phyloP scores from a whole-genome alignment of 2,797 vertebrate species.

The Silurus aristotelis region DNA sequence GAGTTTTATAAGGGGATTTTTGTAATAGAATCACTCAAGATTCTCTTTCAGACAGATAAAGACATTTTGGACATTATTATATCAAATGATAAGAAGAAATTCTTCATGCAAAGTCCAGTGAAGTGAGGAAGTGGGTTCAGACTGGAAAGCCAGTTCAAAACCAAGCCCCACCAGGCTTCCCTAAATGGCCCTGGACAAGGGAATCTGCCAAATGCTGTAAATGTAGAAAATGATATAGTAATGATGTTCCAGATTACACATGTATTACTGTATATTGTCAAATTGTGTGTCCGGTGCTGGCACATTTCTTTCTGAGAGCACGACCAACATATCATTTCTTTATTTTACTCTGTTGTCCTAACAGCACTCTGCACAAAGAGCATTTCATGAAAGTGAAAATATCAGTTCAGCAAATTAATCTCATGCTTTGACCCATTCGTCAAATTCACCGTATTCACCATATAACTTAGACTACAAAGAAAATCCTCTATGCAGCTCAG shows the following conservation, averaged over 20 bases:
- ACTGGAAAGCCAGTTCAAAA: too few relatives aligned
- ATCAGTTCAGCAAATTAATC: not conserved
- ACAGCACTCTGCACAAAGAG: constrained; percentile 4
- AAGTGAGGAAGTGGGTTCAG: not conserved
- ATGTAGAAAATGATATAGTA: too few relatives aligned
- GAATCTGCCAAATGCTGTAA: too few relatives aligned
- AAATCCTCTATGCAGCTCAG: too few relatives aligned
- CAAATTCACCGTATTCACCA: not conserved
- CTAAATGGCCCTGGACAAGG: too few relatives aligned
- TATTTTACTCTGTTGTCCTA: not conserved
- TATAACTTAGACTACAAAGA: too few relatives aligned
- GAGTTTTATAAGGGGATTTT: constrained; percentile 4
- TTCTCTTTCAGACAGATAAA: not conserved
- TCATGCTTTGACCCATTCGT: not conserved
- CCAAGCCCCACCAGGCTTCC: too few relatives aligned
- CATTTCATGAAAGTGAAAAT: not conserved
- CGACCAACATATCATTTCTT: not conserved
- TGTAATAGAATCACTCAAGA: not conserved
- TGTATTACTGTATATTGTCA: not conserved
- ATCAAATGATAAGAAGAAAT: not conserved
- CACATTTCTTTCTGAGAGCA: not conserved
- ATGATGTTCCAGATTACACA: not conserved
- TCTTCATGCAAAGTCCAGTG: too few relatives aligned
- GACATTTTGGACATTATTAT: not conserved
- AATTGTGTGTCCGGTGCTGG: not conserved